phyloP scores from a whole-genome alignment of 2,888 invertebrate species.

The Eumacrocentrus americanus region DNA sequence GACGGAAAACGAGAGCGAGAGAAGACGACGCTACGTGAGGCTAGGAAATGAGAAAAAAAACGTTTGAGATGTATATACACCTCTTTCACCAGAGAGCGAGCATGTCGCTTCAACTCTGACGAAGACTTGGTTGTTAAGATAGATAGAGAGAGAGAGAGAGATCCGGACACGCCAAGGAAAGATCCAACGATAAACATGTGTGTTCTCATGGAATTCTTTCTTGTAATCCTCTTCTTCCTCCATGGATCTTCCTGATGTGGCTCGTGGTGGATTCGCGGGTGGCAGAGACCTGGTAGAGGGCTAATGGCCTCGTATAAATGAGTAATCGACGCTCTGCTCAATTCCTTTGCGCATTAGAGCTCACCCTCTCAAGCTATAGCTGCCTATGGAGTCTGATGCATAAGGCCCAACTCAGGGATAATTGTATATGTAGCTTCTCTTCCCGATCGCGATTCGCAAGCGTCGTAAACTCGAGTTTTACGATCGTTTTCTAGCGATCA shows the following conservation, averaged over 20 bases:
- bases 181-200: conserved; percentile 35
- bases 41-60: background rate
- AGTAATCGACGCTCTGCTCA: conserved; percentile 36
- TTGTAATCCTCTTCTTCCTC: conserved; percentile 18
- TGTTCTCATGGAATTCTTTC: conserved; percentile 34
- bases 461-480: conserved; percentile 8
- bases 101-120: conserved; percentile 23
- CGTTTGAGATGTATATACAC: too few species aligned
- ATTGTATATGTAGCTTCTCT: conserved; percentile 3
- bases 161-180: conserved; percentile 11
- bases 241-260: conserved; percentile 13
- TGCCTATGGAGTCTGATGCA: background rate
- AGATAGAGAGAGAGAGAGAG: too few species aligned
- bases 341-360: conserved; percentile 21
- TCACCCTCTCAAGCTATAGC: conserved; percentile 11
- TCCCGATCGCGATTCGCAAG: conserved; percentile 1
- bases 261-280: conserved; percentile 28
- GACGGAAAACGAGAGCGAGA: conserved; percentile 30
- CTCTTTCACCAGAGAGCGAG: too few species aligned
- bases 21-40: background rate
- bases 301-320: conserved; percentile 40
- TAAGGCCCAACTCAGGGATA: background rate
- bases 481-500: background rate
- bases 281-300: conserved; percentile 25
- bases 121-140: conserved; percentile 21